Base-by-base conservation (phyloP, 1,140 invertebrate species). In the silkworm (Bombyx mori) region DNA sequence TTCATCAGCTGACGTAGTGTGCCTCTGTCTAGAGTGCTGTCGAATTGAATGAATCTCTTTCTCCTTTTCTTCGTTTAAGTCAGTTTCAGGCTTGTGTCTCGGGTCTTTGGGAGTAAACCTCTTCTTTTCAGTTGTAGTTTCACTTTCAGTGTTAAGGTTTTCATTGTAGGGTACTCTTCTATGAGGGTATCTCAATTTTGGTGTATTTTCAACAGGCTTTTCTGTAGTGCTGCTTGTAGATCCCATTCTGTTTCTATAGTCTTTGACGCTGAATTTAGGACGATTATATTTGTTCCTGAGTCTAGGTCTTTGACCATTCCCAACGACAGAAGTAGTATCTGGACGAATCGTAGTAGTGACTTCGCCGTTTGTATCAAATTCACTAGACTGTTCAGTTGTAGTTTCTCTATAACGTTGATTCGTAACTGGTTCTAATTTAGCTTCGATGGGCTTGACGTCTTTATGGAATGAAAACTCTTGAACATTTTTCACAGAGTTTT, bases 251-350 rank as follows among this genome's bases (percentile, higher is more conserved):
- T 72, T 88, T 68, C 89, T 88, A 54, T 91, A 91, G 68, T 91
- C 90, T 77, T 91, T 91, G 6, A 91, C 89, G 63, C 89, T 91
- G 63, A 91, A 91, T 71, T 88, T 78, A 7, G 90, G 90, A 53
- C 90, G 68, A 44, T 89, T 88, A 43, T 76, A 82, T 70, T 88
- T 89, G 51, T 79, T 86, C 48, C 79, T 81, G 6, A 79, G 56
- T 65, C 80, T 77, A 6, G 81, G 76, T 57, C 82, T 76, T 49
- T 75, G 73, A 58, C 76, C 61, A 70, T 77, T 82, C 42, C 68
- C 73, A 54, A 66, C 58, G 45, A 65, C 65, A 56, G 70, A 65
- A 56, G 79, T 76, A 42, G 64, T 68, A 58, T 80, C 79, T 49
- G 62, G 58, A n/a, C 64, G 68, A 42, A 63, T 44, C 6, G 78